phyloP scores from a whole-genome alignment of 2,797 vertebrate species.

The Scomberomorus guttatus region DNA sequence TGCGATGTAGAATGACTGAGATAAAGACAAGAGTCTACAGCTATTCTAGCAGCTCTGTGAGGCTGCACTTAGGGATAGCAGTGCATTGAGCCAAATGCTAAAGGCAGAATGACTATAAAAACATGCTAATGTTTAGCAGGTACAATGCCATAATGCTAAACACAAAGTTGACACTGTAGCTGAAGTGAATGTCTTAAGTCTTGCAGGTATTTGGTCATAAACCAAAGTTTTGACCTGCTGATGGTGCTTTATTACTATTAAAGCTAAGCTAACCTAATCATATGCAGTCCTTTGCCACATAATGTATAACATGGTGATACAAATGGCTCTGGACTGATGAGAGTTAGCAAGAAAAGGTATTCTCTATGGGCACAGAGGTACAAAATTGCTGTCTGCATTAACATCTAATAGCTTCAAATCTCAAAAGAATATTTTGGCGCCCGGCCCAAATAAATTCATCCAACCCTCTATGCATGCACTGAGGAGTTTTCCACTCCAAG shows the following conservation, averaged over 20 bases:
- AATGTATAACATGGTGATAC: background rate
- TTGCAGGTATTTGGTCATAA: background rate
- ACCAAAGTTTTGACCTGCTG: background rate
- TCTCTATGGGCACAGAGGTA: background rate
- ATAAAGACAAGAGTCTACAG: background rate
- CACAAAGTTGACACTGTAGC: background rate
- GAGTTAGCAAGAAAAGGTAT: background rate
- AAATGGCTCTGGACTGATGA: background rate
- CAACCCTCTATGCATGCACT: constrained; percentile 1
- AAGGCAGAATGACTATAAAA: background rate
- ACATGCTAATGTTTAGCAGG: background rate
- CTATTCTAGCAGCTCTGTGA: background rate
- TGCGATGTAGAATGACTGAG: background rate
- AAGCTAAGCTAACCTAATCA: background rate
- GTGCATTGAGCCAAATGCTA: background rate
- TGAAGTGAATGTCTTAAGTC: background rate
- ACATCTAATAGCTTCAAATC: constrained; percentile 26
- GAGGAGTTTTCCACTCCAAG: constrained; percentile 13
- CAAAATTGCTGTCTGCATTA: background rate
- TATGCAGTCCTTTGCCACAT: background rate
- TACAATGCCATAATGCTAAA: background rate
- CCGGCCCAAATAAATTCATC: constrained; percentile 37
- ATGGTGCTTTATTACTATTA: background rate
- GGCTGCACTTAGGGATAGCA: background rate
- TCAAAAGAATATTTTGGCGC: constrained; percentile 24